Percentiles rank a stretch among this genome's conserved stretches.
Evolutionary conservation across 2,797 vertebrate species (phyloP).

Genomic region (Eleutherodactylus coqui): DNA sequence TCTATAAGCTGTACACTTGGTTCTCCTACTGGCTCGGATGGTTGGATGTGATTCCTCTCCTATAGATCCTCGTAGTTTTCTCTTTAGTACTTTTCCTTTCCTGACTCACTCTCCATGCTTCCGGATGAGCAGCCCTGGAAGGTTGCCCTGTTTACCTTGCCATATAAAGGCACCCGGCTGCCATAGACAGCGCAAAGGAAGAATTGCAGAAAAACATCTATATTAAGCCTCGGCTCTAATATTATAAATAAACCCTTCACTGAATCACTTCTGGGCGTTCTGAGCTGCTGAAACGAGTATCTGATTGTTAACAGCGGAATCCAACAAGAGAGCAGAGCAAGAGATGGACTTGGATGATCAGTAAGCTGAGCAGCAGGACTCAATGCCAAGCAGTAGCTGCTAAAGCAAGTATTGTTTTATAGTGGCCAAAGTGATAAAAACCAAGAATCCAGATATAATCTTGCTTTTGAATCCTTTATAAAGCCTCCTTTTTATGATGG

Average conservation of each 20-base stretch:
- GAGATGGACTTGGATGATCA: neutral
- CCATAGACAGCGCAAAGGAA: conserved; percentile 28
- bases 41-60: too few species aligned
- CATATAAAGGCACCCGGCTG: conserved; percentile 45
- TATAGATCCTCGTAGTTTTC: neutral
- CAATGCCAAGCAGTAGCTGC: conserved; percentile 2
- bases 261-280: neutral
- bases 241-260: conserved; percentile 33
- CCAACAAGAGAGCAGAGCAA: neutral
- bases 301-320: neutral
- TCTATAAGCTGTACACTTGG: neutral
- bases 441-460: neutral
- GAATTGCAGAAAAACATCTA: conserved; percentile 39
- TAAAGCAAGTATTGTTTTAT: neutral
- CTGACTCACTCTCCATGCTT: conserved; percentile 1
- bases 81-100: neutral
- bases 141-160: neutral
- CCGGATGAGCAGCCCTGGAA: neutral
- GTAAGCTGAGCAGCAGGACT: neutral
- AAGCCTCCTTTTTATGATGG: neutral
- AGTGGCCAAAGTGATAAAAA: neutral
- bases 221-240: conserved; percentile 30
- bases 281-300: neutral
- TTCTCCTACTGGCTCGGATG: too few species aligned
- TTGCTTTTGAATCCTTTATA: neutral